Evolutionary conservation across 2,888 invertebrate species (phyloP).

Genomic region (Catocala sponsa): DNA sequence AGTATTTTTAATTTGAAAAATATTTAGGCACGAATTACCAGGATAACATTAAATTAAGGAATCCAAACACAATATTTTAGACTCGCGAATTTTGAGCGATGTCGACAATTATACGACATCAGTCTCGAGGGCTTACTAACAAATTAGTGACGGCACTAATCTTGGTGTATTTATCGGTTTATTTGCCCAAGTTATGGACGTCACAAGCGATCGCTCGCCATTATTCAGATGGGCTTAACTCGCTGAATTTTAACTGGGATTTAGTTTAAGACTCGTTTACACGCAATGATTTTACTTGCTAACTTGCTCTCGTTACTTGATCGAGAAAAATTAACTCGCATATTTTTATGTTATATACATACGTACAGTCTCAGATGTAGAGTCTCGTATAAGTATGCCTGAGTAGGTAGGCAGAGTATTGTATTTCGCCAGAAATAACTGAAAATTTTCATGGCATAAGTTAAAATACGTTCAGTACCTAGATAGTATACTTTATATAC

Average conservation of each 20-base stretch:
- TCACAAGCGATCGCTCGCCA: conserved; percentile 66
- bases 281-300: conserved; percentile 10
- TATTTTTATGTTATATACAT: too few species aligned
- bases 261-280: conserved; percentile 62
- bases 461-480: too few species aligned
- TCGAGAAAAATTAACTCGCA: not conserved
- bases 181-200: conserved; percentile 74
- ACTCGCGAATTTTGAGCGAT: conserved; percentile 14
- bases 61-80: not conserved
- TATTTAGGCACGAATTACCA: too few species aligned
- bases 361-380: too few species aligned
- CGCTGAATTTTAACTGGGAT: conserved; percentile 82
- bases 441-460: too few species aligned
- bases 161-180: conserved; percentile 70
- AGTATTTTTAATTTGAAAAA: too few species aligned
- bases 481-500: too few species aligned
- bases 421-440: too few species aligned
- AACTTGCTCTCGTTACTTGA: conserved; percentile 14
- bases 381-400: too few species aligned
- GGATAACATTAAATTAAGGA: too few species aligned
- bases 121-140: conserved; percentile 31
- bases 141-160: conserved; percentile 62
- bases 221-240: conserved; percentile 79
- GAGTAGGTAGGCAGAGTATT: too few species aligned
- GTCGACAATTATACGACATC: conserved; percentile 22